Conservation (phyloP, 2,888 invertebrate genomes). For the Julus scandinavius region DNA sequence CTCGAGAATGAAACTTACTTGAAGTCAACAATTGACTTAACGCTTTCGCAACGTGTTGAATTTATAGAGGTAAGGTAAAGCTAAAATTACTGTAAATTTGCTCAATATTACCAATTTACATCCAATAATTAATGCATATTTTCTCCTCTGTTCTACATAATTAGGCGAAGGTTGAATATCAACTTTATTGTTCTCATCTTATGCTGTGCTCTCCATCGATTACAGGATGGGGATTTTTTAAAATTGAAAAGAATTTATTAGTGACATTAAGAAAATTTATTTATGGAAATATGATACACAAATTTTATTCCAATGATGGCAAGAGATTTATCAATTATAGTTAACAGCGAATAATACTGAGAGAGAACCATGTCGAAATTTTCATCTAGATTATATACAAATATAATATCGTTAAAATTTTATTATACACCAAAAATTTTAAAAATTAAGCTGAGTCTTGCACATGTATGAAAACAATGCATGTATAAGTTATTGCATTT, state of each 20-base stretch:
- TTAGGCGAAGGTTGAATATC: conserved; percentile 34
- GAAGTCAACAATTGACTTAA: conserved; percentile 19
- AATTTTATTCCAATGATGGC: too few species aligned
- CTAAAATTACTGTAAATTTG: neutral
- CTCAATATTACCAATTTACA: neutral
- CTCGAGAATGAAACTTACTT: neutral
- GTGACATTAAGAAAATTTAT: neutral
- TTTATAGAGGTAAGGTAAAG: neutral
- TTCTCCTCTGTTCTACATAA: neutral
- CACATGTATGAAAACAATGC: neutral
- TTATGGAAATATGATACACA: neutral
- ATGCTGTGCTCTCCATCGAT: neutral
- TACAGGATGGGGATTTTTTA: conserved; percentile 44
- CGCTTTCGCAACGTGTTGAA: neutral
- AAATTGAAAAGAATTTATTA: neutral
- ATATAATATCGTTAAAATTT: too few species aligned
- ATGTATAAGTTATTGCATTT: neutral
- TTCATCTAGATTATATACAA: too few species aligned
- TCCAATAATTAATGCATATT: neutral
- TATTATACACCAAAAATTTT: too few species aligned
- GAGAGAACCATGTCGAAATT: too few species aligned
- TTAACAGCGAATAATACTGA: too few species aligned
- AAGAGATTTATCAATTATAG: too few species aligned
- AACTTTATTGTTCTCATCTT: neutral
- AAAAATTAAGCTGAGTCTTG: too few species aligned